Conservation (phyloP, 2,113 vertebrate genomes). For the Oreocharis arfaki region DNA sequence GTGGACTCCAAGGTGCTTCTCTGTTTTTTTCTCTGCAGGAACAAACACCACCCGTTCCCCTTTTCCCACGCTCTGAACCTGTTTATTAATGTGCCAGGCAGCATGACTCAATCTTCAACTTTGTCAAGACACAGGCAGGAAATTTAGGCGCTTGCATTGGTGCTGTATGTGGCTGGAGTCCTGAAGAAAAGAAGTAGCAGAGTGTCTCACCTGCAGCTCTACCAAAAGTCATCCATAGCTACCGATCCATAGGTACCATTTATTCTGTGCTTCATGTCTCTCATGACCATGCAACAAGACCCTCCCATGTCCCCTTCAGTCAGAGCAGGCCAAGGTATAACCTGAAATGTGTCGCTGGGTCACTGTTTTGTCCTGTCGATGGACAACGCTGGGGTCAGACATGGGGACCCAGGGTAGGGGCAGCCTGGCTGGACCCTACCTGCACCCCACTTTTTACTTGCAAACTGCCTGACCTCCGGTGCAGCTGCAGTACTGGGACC, state of each 20-base stretch:
- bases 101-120: constrained; percentile 25
- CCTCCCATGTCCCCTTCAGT: not conserved
- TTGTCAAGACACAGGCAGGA: constrained; percentile 25
- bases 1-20: constrained; percentile 18
- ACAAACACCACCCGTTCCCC: not conserved
- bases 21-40: constrained; percentile 30
- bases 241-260: not conserved
- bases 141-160: constrained; percentile 17
- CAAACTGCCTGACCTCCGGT: not conserved
- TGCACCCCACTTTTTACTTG: not conserved
- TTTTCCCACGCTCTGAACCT: not conserved
- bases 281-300: not conserved
- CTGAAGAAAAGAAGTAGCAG: not conserved
- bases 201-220: not conserved
- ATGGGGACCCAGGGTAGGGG: fast-evolving
- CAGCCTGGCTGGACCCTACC: not conserved
- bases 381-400: too few relatives aligned
- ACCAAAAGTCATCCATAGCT: not conserved
- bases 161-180: not conserved
- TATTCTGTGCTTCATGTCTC: not conserved
- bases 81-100: constrained; percentile 41
- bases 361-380: fast-evolving
- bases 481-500: not conserved
- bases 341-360: not conserved
- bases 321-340: not conserved